Evolutionary conservation across 2,797 vertebrate genomes (phyloP), one percentile per base, ranked within the genome.

Genomic region (Chlorospingus semifuscus): DNA sequence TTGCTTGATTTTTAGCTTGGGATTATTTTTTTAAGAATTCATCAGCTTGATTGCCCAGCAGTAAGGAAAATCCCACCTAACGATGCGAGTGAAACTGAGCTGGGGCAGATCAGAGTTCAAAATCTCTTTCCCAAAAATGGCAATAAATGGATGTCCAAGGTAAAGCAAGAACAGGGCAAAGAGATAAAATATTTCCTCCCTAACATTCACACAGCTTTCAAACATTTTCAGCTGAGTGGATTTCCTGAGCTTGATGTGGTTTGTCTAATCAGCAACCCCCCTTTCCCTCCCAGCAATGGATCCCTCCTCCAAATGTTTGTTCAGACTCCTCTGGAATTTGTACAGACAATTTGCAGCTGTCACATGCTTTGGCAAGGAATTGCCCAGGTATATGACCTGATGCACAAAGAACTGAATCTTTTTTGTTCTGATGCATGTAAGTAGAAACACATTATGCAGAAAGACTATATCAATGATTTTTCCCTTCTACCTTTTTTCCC

Each of bases 121-220:
- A 91, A 88, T 88, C 65, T 88, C 80, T 96, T 81, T 91, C 71
- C 94, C 83, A 94, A 95, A 96, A 95, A 93, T 65, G 76, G 85
- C 74, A 95, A 90, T 65, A 91, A 87, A 88, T 79, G 32, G 34
- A 86, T 70, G 83, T 88, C 59, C 52, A 88, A 90, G 85, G 83
- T 94, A 90, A 91, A 88, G 76, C 42, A 93, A 83, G 80, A 93
- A 86, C 34, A 65, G 66, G 47, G 89, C 59, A 90, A 83, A 91
- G 66, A 89, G 83, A 94, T 68, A 94, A 93, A 96, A 65, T 65
- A 94, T 47, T 88, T 95, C 87, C 83, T 94, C 91, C 69, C 63
- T 83, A 93, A 76, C 72, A 69, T 72, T 94, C 71, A 80, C 34
- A 65, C 15, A 94, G 74, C 90, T 94, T 96, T 96, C 93, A 91